These are phyloP conservation scores for Monochamus alternatus DNA, from an alignment of 2,888 invertebrate species.

Conservation along the genomic window DNA sequence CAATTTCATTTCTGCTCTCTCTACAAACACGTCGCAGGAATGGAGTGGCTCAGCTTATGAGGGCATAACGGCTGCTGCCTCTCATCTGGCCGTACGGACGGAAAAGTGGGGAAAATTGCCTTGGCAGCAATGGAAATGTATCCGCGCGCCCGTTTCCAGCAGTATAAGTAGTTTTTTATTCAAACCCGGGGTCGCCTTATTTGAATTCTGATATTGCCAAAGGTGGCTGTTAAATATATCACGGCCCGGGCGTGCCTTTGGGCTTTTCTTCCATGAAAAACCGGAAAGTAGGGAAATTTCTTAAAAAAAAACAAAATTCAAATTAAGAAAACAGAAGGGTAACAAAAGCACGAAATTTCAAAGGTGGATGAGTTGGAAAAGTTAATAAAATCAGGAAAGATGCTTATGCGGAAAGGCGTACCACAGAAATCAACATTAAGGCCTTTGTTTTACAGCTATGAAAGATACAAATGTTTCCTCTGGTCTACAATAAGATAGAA, in stretches of 20 bases:
- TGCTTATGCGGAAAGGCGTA: no score
- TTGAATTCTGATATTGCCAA: constrained; percentile 63
- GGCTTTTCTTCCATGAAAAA: background rate
- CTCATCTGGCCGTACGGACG: constrained; percentile 56
- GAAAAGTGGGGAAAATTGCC: constrained; percentile 65
- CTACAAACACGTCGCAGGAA: constrained; percentile 57
- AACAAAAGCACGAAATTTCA: no score
- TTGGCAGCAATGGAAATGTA: constrained; percentile 63
- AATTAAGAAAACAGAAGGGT: no score
- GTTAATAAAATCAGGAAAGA: no score
- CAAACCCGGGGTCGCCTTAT: constrained; percentile 62
- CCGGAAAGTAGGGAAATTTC: background rate
- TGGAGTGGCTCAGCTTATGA: constrained; percentile 61
- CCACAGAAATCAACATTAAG: no score
- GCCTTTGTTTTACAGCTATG: no score
- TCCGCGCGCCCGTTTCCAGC: constrained; percentile 62
- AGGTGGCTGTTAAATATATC: constrained; percentile 53
- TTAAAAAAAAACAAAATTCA: background rate
- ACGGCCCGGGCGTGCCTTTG: background rate
- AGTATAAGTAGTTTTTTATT: constrained; percentile 68
- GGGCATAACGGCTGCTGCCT: constrained; percentile 55
- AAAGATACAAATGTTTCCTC: no score
- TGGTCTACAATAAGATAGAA: no score
- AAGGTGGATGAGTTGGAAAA: no score
- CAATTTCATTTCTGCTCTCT: constrained; percentile 68